Percentiles rank a stretch among this genome's conserved stretches.
These are phyloP conservation scores for Istiophorus platypterus DNA, from an alignment of 2,113 vertebrate genomes.

Conservation along the genomic window DNA sequence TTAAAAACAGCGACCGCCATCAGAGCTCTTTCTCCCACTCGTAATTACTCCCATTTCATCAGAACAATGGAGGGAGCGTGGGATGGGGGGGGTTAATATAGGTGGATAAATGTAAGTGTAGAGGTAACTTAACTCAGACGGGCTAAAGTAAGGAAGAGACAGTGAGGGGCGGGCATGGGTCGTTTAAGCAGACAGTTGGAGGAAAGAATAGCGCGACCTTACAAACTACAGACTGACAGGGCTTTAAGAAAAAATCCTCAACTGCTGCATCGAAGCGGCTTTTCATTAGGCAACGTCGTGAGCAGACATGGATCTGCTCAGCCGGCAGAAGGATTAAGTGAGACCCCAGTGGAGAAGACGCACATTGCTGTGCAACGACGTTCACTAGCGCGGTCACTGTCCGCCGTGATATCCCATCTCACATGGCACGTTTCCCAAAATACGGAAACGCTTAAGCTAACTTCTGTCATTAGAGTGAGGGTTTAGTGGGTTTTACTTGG, in stretches of 20 bases:
- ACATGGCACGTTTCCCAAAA: not conserved
- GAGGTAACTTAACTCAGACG: slow-evolving; percentile 40
- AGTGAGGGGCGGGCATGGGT: rapidly evolving
- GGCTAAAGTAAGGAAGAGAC: not conserved
- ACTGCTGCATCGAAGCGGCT: no score
- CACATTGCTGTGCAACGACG: not conserved
- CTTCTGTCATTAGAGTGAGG: not conserved
- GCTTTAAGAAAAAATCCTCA: slow-evolving; percentile 51
- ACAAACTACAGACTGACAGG: slow-evolving; percentile 29
- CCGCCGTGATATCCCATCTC: not conserved
- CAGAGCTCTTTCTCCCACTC: not conserved
- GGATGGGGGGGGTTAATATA: not conserved
- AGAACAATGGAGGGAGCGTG: slow-evolving; percentile 3
- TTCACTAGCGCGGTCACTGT: not conserved
- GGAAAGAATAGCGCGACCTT: slow-evolving; percentile 9
- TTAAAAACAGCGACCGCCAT: not conserved
- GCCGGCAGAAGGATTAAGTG: slow-evolving; percentile 28
- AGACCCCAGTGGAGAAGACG: not conserved
- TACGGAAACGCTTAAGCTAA: not conserved
- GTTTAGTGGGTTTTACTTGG: not conserved
- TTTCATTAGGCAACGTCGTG: slow-evolving; percentile 41
- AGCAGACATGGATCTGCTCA: slow-evolving; percentile 12
- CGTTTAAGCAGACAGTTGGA: not conserved
- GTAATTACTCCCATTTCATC: slow-evolving; percentile 7
- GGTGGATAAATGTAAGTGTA: slow-evolving; percentile 34